Conservation (phyloP, 2,888 invertebrate genomes). For the Drosophila formosana region DNA sequence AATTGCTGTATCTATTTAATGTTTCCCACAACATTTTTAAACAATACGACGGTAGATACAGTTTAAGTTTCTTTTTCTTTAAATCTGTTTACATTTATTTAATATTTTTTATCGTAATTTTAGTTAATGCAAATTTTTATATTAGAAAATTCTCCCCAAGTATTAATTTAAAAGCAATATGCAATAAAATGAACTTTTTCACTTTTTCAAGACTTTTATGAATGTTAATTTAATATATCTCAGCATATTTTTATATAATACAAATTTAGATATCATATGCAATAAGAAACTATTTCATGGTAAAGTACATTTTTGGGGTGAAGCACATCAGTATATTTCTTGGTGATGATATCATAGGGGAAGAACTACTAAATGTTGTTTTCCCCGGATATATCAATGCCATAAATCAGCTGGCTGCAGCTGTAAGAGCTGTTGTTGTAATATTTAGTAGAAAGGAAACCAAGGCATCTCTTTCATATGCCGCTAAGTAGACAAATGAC, state of each 20-base stretch:
- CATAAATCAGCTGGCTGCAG: neutral
- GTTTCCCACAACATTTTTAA: too few species aligned
- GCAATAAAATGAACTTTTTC: too few species aligned
- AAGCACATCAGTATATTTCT: neutral
- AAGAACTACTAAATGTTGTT: neutral
- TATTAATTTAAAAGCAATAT: too few species aligned
- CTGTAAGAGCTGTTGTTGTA: neutral
- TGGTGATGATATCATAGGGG: slow-evolving; percentile 15
- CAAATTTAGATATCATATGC: neutral
- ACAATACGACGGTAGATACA: too few species aligned
- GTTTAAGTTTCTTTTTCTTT: too few species aligned
- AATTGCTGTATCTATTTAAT: too few species aligned
- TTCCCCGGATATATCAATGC: neutral
- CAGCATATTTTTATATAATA: neutral
- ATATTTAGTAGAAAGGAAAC: neutral
- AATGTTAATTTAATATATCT: too few species aligned
- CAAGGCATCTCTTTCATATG: neutral
- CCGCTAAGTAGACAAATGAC: slow-evolving; percentile 1
- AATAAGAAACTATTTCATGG: neutral
- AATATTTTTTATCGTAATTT: too few species aligned
- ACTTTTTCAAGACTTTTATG: too few species aligned
- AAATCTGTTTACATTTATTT: too few species aligned
- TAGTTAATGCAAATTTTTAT: too few species aligned
- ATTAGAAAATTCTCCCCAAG: too few species aligned
- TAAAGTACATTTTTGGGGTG: neutral